These are phyloP conservation scores for Crotalus helleri DNA, from an alignment of 2,113 vertebrate genomes.

Conservation along the genomic window DNA sequence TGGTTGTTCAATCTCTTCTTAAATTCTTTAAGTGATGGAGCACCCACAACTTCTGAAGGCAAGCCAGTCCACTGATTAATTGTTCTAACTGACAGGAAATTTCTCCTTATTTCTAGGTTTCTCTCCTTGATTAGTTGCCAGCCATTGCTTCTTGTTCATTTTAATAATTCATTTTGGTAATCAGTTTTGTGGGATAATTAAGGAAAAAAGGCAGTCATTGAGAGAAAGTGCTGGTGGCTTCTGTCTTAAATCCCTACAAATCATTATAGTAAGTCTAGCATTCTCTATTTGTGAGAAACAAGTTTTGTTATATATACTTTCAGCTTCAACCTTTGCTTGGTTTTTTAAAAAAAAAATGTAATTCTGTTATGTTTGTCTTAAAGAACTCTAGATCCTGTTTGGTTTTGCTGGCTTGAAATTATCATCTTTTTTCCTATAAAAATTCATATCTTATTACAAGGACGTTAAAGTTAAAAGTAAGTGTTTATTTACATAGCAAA, in stretches of 20 bases:
- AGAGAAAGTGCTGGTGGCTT: not conserved
- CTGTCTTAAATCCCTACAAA: not conserved
- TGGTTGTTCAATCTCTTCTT: not conserved
- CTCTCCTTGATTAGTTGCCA: not conserved
- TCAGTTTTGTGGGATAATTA: not conserved
- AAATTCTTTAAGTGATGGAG: not conserved
- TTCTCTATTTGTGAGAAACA: not conserved
- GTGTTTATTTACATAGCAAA: not conserved
- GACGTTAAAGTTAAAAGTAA: not conserved
- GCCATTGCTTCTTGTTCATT: not conserved
- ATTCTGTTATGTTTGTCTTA: not conserved
- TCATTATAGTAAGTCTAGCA: not conserved
- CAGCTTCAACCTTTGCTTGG: not conserved
- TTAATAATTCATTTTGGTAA: not conserved
- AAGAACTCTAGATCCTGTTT: not conserved
- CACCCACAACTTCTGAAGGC: not conserved
- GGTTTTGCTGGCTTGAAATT: not conserved
- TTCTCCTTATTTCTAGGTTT: not conserved
- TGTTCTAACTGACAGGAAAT: not conserved
- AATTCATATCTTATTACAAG: not conserved
- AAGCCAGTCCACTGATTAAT: not conserved
- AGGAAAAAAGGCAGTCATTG: not conserved
- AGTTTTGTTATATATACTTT: not conserved
- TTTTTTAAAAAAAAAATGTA: not conserved
- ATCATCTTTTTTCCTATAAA: not conserved